A percentile compares a stretch with the other conserved stretches of the same genome.
Evolutionary conservation across 64 coral and sea anemone species (phyloP).

Genomic region (Astreopora myriophthalma): DNA sequence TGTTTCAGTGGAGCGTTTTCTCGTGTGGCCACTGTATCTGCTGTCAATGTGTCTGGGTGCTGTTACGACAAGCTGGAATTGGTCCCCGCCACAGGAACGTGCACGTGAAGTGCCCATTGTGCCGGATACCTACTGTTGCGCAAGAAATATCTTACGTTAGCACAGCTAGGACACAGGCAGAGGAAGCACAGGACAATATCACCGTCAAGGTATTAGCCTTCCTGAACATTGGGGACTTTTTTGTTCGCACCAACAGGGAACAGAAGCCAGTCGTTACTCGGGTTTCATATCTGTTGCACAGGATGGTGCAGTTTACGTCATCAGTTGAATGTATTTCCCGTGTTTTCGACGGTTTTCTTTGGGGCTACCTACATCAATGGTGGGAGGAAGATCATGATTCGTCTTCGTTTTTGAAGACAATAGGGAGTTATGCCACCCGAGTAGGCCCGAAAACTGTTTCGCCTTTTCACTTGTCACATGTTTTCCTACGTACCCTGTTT

Average conservation of each 20-base stretch:
- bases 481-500: not conserved
- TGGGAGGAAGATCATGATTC: too few relatives aligned
- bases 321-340: not conserved
- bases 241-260: not conserved
- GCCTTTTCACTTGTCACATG: not conserved
- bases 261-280: not conserved
- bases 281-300: too few relatives aligned
- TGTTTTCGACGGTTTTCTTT: not conserved
- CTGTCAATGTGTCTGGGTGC: conserved; percentile 95
- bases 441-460: too few relatives aligned
- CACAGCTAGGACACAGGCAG: conserved; percentile 46
- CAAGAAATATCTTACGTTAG: conserved; percentile 97
- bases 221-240: not conserved
- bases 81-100: conserved; percentile 80
- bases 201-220: conserved; percentile 14
- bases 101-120: conserved; percentile 93
- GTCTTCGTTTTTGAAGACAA: too few relatives aligned
- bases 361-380: too few relatives aligned
- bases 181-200: conserved; percentile 25
- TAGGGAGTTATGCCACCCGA: too few relatives aligned
- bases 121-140: conserved; percentile 79
- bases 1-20: conserved; percentile 98
- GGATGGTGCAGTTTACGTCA: too few relatives aligned
- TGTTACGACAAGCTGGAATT: conserved; percentile 78
- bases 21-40: conserved; percentile 95